These are phyloP conservation scores for Malaclemys terrapin DNA, from an alignment of 2,113 vertebrate species.

Conservation along the genomic window DNA sequence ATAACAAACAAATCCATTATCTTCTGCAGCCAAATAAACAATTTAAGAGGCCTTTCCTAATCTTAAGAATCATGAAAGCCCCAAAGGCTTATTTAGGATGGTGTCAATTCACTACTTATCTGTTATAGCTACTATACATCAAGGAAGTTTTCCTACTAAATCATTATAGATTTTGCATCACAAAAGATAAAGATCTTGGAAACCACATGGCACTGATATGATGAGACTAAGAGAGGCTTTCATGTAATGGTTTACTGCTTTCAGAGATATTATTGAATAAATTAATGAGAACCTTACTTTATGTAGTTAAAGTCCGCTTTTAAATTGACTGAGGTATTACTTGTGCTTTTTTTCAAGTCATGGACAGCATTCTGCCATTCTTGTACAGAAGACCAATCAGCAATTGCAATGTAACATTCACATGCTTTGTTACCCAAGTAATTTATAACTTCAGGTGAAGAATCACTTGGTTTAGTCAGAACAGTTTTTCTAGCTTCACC, in stretches of 20 bases:
- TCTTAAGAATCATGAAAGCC: neutral
- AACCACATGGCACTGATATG: neutral
- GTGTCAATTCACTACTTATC: neutral
- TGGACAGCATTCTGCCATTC: conserved; percentile 94
- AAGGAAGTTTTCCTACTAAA: neutral
- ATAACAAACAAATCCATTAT: neutral
- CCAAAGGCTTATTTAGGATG: neutral
- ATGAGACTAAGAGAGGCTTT: neutral
- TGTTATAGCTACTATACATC: neutral
- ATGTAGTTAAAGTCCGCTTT: conserved; percentile 97
- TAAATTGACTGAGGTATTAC: conserved; percentile 86
- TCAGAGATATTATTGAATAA: neutral
- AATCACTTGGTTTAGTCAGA: conserved; percentile 91
- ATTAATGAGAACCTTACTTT: conserved; percentile 78
- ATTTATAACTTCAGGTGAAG: conserved; percentile 93
- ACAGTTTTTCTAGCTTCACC: conserved; percentile 94
- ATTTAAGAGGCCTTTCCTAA: neutral
- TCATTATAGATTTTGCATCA: neutral
- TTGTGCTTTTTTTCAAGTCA: conserved; percentile 89
- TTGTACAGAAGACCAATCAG: conserved; percentile 94
- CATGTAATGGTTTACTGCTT: neutral
- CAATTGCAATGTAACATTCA: conserved; percentile 94
- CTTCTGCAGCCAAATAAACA: neutral
- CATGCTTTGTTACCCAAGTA: conserved; percentile 96
- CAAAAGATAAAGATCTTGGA: neutral